A percentile compares a stretch with the other conserved stretches of the same genome.
Evolutionary conservation across 2,888 invertebrate species (phyloP).

Genomic region (Cephonodes hylas): DNA sequence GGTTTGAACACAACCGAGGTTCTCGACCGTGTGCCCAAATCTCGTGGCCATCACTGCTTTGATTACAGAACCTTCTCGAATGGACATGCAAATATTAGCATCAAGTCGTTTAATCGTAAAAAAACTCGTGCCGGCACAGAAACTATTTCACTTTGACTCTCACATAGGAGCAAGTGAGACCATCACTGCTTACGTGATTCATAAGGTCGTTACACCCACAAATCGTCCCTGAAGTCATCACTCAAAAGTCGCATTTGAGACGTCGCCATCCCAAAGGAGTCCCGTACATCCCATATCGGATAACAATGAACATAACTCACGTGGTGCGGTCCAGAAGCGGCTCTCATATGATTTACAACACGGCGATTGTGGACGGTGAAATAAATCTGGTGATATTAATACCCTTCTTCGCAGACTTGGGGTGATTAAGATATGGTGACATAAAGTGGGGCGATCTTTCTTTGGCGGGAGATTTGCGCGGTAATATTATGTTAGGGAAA

Average conservation of each 20-base stretch:
- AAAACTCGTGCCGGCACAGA: too few relatives aligned
- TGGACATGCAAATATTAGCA: too few relatives aligned
- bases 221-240: not conserved
- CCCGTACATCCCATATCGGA: constrained; percentile 37
- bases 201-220: too few relatives aligned
- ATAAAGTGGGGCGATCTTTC: not conserved
- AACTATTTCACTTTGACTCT: too few relatives aligned
- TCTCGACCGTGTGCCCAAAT: too few relatives aligned
- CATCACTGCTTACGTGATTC: too few relatives aligned
- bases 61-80: too few relatives aligned
- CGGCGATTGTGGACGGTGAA: constrained; percentile 57
- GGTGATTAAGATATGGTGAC: not conserved
- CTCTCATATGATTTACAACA: constrained; percentile 52
- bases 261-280: not conserved
- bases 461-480: not conserved
- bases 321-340: constrained; percentile 49
- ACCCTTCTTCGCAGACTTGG: constrained; percentile 19
- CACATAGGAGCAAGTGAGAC: too few relatives aligned
- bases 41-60: too few relatives aligned
- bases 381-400: constrained; percentile 61
- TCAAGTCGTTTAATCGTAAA: too few relatives aligned
- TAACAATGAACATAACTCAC: constrained; percentile 63
- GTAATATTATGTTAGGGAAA: not conserved
- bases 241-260: not conserved
- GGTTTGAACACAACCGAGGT: too few relatives aligned